These are phyloP conservation scores for Tachina fera DNA, from an alignment of 2,888 invertebrate species.

Conservation along the genomic window DNA sequence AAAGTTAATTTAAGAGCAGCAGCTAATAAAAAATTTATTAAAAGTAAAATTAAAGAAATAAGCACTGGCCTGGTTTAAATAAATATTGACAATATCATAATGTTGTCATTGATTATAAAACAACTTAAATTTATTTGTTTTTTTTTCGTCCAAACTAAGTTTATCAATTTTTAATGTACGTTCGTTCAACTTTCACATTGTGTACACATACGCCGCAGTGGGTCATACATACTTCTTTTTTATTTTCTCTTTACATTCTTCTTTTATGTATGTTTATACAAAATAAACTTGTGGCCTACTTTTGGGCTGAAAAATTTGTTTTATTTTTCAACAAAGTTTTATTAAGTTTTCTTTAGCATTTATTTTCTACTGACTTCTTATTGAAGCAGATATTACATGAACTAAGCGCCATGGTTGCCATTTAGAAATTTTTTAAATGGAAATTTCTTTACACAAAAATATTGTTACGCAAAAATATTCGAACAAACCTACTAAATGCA, in stretches of 20 bases:
- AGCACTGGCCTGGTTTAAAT: slow-evolving; percentile 8
- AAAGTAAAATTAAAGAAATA: slow-evolving; percentile 1
- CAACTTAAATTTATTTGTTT: slow-evolving; percentile 11
- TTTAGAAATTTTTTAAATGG: no score
- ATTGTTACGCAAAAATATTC: no score
- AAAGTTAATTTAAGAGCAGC: no score
- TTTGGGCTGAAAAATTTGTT: slow-evolving; percentile 2
- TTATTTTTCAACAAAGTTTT: not conserved
- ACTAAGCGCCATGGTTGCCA: not conserved
- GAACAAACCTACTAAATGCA: no score
- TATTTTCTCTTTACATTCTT: not conserved
- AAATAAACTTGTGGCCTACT: slow-evolving; percentile 52
- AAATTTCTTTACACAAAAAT: no score
- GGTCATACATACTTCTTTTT: no score
- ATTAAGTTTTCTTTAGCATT: not conserved
- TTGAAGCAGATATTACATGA: slow-evolving; percentile 17
- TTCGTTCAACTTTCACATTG: not conserved
- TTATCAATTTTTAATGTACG: not conserved
- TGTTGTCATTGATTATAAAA: slow-evolving; percentile 10
- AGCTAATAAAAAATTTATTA: slow-evolving; percentile 1
- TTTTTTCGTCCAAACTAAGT: slow-evolving; percentile 11
- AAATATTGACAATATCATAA: not conserved
- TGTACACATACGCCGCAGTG: not conserved
- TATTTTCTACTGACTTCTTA: slow-evolving; percentile 34
- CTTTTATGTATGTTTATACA: not conserved